Base-by-base conservation (phyloP, 1,140 invertebrate genomes). In the Listronotus bonariensis region DNA sequence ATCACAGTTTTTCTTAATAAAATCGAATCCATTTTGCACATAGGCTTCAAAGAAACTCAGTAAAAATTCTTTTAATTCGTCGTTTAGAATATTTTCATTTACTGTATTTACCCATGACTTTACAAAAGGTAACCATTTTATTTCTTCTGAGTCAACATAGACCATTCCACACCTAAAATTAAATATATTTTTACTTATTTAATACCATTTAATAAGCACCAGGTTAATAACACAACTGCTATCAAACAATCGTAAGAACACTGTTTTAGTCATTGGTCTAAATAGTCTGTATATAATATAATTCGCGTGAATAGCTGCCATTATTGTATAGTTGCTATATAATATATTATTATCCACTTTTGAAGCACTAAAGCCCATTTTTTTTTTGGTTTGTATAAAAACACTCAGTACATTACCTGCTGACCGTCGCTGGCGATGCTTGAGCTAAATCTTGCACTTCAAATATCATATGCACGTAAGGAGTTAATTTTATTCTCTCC, bases 391-490 rank as follows among this genome's bases (percentile, higher is more conserved):
- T n/a, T n/a, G n/a, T n/a, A n/a, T n/a, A n/a, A n/a, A n/a, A n/a
- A n/a, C n/a, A n/a, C n/a, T n/a, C 20, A 26, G 20, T 26, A 3
- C 1, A 10, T 54, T 79, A 80, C 81, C 88, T 70, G 69, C 92
- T 88, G 48, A 96, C 93, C 3, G 94, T 96, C 3, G 94, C 94
- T 0, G 95, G 95, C 0, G 91, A 92, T 0, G 91, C 91, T 79
- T 92, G 89, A 4, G 91, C 84, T 17, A 96, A 80, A 79, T 96
- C 92, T 77, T 90, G 88, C 2, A 95, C 92, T 82, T 96, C 93
- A 81, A 95, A 96, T 3, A 96, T 82, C 86, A 96, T 91, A 65
- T 89, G 89, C 3, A 91, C 87, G 75, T 89, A 90, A 0, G 89
- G 85, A 0, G 90, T 91, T 7, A 96, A 84, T 79, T 95, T 94